Conservation (phyloP, 1,140 invertebrate species). For the Cyclina sinensis region DNA sequence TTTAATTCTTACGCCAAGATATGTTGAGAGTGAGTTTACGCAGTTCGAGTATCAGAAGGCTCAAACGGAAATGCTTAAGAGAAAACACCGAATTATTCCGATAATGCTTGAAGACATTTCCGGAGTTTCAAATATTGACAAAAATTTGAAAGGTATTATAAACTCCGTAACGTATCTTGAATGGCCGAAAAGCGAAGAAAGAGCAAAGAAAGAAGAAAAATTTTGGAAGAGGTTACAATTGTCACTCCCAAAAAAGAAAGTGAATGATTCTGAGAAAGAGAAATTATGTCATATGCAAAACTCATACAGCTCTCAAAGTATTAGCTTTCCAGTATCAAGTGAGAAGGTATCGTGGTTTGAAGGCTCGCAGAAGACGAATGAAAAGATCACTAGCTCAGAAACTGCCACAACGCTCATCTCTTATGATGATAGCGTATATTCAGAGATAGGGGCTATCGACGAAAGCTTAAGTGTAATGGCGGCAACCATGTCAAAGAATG, state of each 20-base stretch:
- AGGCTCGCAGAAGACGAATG: neutral
- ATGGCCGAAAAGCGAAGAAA: slow-evolving; percentile 67
- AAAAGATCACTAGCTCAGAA: neutral
- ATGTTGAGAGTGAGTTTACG: slow-evolving; percentile 79
- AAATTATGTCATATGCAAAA: too few relatives aligned
- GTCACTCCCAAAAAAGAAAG: slow-evolving; percentile 78
- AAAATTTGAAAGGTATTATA: slow-evolving; percentile 77
- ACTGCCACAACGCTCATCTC: neutral
- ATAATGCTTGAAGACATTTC: slow-evolving; percentile 78
- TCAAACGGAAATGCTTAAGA: slow-evolving; percentile 79
- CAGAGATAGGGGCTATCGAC: neutral
- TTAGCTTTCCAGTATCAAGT: neutral
- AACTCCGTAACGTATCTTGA: slow-evolving; percentile 77
- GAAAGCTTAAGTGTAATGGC: neutral
- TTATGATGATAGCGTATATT: neutral
- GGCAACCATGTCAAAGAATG: neutral
- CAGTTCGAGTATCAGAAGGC: slow-evolving; percentile 81
- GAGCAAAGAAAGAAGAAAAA: slow-evolving; percentile 67
- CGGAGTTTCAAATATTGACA: slow-evolving; percentile 69
- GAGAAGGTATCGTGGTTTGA: neutral
- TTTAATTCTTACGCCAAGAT: slow-evolving; percentile 75
- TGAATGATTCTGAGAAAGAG: neutral
- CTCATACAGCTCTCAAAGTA: neutral
- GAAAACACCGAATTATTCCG: slow-evolving; percentile 79
- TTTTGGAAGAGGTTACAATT: slow-evolving; percentile 79